phyloP scores from a whole-genome alignment of 2,113 vertebrate species.

The Petroica traversi region DNA sequence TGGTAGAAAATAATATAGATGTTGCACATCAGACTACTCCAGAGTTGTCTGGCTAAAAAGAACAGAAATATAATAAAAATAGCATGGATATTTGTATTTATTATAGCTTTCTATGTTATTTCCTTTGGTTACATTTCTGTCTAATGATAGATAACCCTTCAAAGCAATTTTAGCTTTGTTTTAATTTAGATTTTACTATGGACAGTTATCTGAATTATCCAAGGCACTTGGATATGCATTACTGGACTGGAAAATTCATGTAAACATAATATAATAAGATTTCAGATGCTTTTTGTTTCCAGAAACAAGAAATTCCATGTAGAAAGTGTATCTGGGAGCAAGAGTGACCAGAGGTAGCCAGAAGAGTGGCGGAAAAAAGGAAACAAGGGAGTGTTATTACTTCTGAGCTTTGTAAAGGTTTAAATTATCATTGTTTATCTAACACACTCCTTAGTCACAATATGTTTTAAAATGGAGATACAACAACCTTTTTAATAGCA shows the following conservation, averaged over 20 bases:
- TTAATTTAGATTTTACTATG: not conserved
- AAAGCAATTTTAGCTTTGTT: not conserved
- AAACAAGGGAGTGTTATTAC: not conserved
- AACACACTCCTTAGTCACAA: not conserved
- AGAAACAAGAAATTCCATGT: not conserved
- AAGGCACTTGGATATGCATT: not conserved
- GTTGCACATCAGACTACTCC: not conserved
- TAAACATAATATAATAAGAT: not conserved
- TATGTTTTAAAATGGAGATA: not conserved
- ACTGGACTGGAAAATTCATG: slow-evolving; percentile 18
- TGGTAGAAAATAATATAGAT: not conserved
- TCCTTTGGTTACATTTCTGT: not conserved
- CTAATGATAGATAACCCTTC: not conserved
- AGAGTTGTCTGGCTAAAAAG: not conserved
- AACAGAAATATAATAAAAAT: not conserved
- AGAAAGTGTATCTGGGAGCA: not conserved
- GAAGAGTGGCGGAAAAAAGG: not conserved
- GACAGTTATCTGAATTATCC: not conserved
- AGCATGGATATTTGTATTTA: not conserved
- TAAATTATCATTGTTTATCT: not conserved
- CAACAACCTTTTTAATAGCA: not conserved
- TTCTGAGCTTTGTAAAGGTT: not conserved
- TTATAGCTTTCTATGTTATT: not conserved
- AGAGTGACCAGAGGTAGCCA: not conserved
- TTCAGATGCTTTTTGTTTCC: not conserved